Conservation (phyloP, 1,140 invertebrate species). For the Proales similis region DNA sequence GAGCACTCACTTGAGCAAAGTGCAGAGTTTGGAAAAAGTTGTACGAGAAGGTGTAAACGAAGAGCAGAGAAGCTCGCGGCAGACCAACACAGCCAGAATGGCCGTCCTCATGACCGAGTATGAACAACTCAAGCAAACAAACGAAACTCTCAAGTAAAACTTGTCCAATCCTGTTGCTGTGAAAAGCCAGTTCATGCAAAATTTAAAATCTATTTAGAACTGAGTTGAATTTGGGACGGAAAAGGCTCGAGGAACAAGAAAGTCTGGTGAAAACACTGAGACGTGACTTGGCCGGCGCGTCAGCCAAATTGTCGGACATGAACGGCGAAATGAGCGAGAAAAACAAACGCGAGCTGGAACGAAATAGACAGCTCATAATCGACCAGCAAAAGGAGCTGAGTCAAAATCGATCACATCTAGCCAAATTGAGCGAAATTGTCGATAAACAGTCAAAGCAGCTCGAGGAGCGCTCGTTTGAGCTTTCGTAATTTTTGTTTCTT, state of each 20-base stretch:
- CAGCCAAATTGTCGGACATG: conserved; percentile 49
- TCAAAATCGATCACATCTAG: conserved; percentile 47
- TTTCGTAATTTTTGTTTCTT: conserved; percentile 41
- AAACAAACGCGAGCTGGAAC: conserved; percentile 51
- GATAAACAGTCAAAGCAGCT: conserved; percentile 50
- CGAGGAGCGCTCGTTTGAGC: conserved; percentile 42
- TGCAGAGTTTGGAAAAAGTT: conserved; percentile 43
- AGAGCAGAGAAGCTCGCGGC: not conserved
- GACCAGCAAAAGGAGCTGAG: conserved; percentile 45
- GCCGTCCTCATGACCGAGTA: too few species aligned
- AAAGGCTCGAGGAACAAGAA: conserved; percentile 45
- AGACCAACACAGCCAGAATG: too few species aligned
- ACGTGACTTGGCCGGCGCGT: conserved; percentile 47
- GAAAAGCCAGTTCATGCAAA: too few species aligned
- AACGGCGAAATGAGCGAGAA: conserved; percentile 51
- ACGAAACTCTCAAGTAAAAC: too few species aligned
- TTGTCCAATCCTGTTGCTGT: too few species aligned
- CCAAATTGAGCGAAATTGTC: conserved; percentile 50
- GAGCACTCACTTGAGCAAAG: conserved; percentile 43
- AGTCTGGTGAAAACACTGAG: conserved; percentile 47
- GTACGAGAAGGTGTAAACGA: conserved; percentile 42
- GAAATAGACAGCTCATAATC: conserved; percentile 43
- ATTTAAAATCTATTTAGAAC: too few species aligned
- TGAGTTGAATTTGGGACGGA: too few species aligned
- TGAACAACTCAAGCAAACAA: too few species aligned